phyloP scores from a whole-genome alignment of 2,888 invertebrate genomes.

The Drosophila hamatofila region DNA sequence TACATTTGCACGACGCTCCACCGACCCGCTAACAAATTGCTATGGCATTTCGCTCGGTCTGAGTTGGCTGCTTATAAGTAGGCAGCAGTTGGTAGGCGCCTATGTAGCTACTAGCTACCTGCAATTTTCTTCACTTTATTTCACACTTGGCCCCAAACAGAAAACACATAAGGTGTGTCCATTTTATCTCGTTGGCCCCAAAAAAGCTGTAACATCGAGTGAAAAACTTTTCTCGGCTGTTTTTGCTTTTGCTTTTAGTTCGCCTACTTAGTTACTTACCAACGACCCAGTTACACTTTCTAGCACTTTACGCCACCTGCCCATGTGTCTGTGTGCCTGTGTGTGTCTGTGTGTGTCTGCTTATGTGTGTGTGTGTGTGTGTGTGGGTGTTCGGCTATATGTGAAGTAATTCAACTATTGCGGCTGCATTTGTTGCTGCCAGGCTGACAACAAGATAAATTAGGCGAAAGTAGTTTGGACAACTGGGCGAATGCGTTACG shows the following conservation, averaged over 20 bases:
- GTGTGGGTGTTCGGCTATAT: conserved; percentile 17
- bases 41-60: conserved; percentile 48
- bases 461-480: conserved; percentile 62
- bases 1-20: conserved; percentile 69
- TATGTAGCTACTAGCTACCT: conserved; percentile 11
- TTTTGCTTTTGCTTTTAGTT: conserved; percentile 57
- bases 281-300: conserved; percentile 64
- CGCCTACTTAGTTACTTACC: conserved; percentile 59
- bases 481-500: conserved; percentile 28
- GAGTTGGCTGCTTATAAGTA: conserved; percentile 47
- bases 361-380: background rate
- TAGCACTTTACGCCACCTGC: conserved; percentile 54
- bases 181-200: conserved; percentile 67
- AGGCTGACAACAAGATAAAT: conserved; percentile 77
- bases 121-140: conserved; percentile 75
- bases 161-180: conserved; percentile 74
- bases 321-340: conserved; percentile 4
- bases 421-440: conserved; percentile 75
- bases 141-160: conserved; percentile 59
- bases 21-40: conserved; percentile 77
- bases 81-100: conserved; percentile 58
- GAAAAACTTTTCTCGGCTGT: conserved; percentile 66
- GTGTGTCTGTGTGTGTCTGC: background rate
- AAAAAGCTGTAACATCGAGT: conserved; percentile 51
- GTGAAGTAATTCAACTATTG: conserved; percentile 53